Evolutionary conservation across 2,888 invertebrate species (phyloP).

Genomic region (Andricus quercusramuli): DNA sequence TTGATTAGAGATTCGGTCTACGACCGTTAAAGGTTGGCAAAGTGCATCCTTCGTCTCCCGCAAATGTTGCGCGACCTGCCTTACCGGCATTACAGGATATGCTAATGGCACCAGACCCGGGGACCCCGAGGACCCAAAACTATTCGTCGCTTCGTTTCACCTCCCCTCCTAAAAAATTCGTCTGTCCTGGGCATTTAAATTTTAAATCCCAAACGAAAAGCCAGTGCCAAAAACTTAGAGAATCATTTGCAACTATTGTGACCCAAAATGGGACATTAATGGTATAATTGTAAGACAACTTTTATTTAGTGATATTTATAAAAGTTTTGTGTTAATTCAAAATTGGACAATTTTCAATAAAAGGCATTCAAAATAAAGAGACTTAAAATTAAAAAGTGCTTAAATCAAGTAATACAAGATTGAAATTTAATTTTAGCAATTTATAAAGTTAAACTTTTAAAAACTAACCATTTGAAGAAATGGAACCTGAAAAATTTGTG

Average conservation of each 20-base stretch:
- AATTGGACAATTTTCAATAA: no score
- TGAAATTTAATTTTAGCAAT: no score
- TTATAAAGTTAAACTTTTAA: no score
- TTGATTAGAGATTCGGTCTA: conserved; percentile 70
- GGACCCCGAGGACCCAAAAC: conserved; percentile 52
- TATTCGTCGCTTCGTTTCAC: conserved; percentile 43
- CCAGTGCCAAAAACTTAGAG: conserved; percentile 15
- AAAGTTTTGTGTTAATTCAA: no score
- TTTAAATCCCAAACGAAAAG: conserved; percentile 30
- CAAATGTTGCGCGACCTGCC: conserved; percentile 70
- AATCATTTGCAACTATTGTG: conserved; percentile 24
- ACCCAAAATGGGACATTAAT: conserved; percentile 16
- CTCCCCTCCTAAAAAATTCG: conserved; percentile 35
- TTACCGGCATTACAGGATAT: conserved; percentile 76
- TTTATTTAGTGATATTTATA: no score
- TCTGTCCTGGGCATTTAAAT: conserved; percentile 36
- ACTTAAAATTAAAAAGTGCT: no score
- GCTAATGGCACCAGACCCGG: conserved; percentile 64
- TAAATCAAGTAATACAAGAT: no score
- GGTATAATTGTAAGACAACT: not conserved
- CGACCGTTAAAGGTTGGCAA: conserved; percentile 71
- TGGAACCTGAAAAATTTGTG: no score
- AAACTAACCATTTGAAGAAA: no score
- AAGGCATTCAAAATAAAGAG: no score
- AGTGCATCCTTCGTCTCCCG: conserved; percentile 51